Evolutionary conservation across 2,888 invertebrate genomes (phyloP).

Genomic region (Oxyteleia sp.): DNA sequence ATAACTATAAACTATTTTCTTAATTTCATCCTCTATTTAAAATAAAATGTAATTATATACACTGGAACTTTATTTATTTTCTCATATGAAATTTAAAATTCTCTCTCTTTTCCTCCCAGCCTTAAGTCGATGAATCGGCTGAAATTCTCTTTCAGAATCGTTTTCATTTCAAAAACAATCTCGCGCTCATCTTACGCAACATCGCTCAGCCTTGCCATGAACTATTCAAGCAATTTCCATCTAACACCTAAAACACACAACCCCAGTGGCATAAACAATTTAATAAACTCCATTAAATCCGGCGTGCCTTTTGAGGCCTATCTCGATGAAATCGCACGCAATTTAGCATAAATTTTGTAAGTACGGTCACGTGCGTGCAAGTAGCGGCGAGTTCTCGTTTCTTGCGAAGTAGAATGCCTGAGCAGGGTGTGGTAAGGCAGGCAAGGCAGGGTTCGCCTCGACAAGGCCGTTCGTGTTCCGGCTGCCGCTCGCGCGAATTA

Average conservation of each 20-base stretch:
- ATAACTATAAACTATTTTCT: too few species aligned
- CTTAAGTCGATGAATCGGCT: too few species aligned
- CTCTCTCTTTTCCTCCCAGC: too few species aligned
- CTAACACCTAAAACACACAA: constrained; percentile 18
- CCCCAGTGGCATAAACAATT: constrained; percentile 29
- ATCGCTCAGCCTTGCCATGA: background rate
- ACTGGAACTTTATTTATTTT: too few species aligned
- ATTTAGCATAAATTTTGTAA: constrained; percentile 52
- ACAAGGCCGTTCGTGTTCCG: constrained; percentile 86
- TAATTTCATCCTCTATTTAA: too few species aligned
- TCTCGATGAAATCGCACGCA: constrained; percentile 41
- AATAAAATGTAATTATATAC: too few species aligned
- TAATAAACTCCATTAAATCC: constrained; percentile 28
- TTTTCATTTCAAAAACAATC: constrained; percentile 13
- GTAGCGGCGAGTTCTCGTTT: constrained; percentile 68
- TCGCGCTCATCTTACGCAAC: background rate
- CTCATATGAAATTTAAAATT: too few species aligned
- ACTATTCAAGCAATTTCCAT: constrained; percentile 11
- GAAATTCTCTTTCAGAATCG: too few species aligned
- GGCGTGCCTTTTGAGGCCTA: constrained; percentile 33
- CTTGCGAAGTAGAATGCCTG: constrained; percentile 81
- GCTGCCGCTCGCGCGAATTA: constrained; percentile 75
- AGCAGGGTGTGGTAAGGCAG: constrained; percentile 84
- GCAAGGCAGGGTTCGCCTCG: constrained; percentile 81
- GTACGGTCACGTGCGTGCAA: constrained; percentile 51